Conservation (phyloP, 2,888 invertebrate genomes). For the Nesidiocoris tenuis region DNA sequence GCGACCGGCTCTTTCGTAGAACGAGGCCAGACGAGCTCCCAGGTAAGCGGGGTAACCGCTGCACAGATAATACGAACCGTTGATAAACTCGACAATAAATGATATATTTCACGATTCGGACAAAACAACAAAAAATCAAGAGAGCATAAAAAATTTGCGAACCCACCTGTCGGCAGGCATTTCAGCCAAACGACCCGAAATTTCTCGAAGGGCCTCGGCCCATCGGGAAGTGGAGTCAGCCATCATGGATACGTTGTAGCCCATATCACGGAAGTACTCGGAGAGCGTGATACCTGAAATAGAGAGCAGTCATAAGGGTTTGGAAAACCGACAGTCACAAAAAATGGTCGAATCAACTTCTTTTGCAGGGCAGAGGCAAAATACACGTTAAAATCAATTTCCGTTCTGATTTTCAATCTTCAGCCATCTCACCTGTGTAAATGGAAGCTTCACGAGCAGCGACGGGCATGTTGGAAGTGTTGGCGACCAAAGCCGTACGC, state of each 20-base stretch:
- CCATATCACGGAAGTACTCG: slow-evolving; percentile 99
- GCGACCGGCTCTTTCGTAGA: slow-evolving; percentile 98
- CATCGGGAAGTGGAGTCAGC: slow-evolving; percentile 99
- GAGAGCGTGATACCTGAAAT: slow-evolving; percentile 90
- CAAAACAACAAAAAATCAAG: no score
- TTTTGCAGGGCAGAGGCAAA: no score
- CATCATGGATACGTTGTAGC: slow-evolving; percentile 99
- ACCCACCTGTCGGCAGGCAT: slow-evolving; percentile 87
- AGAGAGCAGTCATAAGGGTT: no score
- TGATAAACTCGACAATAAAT: no score
- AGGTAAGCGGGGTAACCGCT: slow-evolving; percentile 98
- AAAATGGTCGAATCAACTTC: no score
- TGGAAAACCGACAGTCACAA: neutral
- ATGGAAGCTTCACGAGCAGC: slow-evolving; percentile 99
- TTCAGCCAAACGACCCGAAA: slow-evolving; percentile 98
- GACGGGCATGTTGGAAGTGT: slow-evolving; percentile 99
- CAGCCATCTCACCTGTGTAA: slow-evolving; percentile 80
- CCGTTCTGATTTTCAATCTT: no score
- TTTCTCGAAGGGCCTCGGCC: slow-evolving; percentile 99
- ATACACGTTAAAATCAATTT: no score
- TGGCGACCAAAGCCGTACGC: slow-evolving; percentile 97
- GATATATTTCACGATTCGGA: no score
- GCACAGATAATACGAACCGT: slow-evolving; percentile 58
- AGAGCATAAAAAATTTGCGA: no score
- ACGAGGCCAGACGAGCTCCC: slow-evolving; percentile 95